phyloP scores from a whole-genome alignment of 35 echinoderm and acorn worm species.

The Patiria miniata region DNA sequence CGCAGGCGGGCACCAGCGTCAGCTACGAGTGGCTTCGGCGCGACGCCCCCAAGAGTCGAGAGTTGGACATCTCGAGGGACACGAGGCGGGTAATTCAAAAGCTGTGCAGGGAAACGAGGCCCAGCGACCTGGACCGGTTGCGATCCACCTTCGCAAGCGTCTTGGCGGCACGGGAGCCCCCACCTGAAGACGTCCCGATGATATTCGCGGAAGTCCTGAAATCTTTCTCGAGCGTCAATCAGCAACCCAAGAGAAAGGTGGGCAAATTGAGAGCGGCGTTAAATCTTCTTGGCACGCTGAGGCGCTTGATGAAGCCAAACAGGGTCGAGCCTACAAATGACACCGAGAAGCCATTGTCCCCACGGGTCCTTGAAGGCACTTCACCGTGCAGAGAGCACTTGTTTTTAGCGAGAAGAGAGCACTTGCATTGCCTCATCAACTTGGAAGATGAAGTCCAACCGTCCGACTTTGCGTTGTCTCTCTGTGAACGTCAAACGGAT shows the following conservation, averaged over 20 bases:
- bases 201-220: not conserved
- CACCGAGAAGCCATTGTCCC: not conserved
- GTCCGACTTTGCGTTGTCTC: not conserved
- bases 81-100: not conserved
- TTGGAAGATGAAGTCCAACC: not conserved
- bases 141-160: not conserved
- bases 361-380: not conserved
- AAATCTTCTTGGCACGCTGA: not conserved
- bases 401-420: not conserved
- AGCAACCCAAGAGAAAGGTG: not conserved
- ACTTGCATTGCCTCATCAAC: not conserved
- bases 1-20: not conserved
- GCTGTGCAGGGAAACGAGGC: not conserved
- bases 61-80: not conserved
- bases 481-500: not conserved
- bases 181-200: conserved; percentile 3
- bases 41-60: not conserved
- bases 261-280: not conserved
- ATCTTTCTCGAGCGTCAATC: not conserved
- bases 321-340: not conserved
- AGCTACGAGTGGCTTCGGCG: conserved; percentile 6
- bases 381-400: not conserved
- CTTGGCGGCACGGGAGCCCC: not conserved
- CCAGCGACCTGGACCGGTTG: not conserved
- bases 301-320: conserved; percentile 14